Evolutionary conservation across 2,113 vertebrate genomes (phyloP), one percentile per base, ranked within the genome.

Genomic region (Harpagus bidentatus): DNA sequence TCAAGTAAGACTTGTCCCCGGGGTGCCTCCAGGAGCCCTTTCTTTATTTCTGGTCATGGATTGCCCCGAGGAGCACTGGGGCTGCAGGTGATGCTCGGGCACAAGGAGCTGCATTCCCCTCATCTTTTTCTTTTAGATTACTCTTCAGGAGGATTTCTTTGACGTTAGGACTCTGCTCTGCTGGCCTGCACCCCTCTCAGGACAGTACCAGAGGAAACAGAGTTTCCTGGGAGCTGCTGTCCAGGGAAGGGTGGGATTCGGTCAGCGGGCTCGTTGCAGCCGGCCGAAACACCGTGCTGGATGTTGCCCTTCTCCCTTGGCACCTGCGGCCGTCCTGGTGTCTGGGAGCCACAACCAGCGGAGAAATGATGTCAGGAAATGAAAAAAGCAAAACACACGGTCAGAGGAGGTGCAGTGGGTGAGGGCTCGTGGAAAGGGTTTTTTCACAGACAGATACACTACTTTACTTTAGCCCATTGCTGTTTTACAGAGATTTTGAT

Each of bases 1-100:
- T 38, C 43, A 12, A 8, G 16, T 2, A 26, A 5, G 1, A 10
- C 2, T 28, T 31, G 18, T 26, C 43, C 71, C 62, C 0, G 0
- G 7, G 36, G 18, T 16, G 15, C 13, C 31, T 55, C 17, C 55
- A 11, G n/a, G 66, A 65, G 31, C 45, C 34, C 40, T 40, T 12
- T 25, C 50, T 36, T 32, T 17, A 4, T 18, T 34, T n/a, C 58
- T 13, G 47, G 67, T 17, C 32, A 11, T 2, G 2, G 14, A 10
- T 34, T 32, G 42, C 58, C 65, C 67, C 2, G 7, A 25, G 86
- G 40, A 28, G 47, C 9, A 2, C 40, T 10, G 40, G 29, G 85
- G 76, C 77, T 48, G 59, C 34, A 17, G 50, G 69, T 11, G 61
- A 20, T 34, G 78, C 52, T 59, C 0, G 0, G 36, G 22, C 50